These are phyloP conservation scores for Myodes glareolus DNA, from an alignment of 2,113 vertebrate genomes.

Conservation along the genomic window DNA sequence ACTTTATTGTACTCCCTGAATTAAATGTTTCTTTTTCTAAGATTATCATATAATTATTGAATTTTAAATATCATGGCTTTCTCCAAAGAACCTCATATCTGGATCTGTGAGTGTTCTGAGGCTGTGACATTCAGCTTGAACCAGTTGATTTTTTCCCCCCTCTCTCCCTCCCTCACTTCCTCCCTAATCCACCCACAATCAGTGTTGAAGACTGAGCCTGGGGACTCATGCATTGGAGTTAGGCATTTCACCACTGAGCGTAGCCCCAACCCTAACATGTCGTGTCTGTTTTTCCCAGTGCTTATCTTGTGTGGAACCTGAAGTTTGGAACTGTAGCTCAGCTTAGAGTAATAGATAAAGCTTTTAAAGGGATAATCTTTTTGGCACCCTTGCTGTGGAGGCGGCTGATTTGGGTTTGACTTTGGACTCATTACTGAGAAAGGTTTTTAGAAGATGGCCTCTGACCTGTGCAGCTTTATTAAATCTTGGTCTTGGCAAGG, in stretches of 20 bases:
- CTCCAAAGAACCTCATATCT: neutral
- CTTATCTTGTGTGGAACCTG: neutral
- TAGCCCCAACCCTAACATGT: neutral
- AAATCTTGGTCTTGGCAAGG: neutral
- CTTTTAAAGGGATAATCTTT: neutral
- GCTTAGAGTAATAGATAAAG: neutral
- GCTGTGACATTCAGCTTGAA: neutral
- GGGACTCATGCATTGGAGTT: neutral
- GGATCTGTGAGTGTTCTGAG: neutral
- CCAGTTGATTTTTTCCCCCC: neutral
- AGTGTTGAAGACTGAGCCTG: neutral
- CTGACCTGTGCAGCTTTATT: neutral
- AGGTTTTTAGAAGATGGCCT: neutral
- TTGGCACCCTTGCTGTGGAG: neutral
- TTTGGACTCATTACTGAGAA: conserved; percentile 44
- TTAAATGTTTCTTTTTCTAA: neutral
- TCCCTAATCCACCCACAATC: neutral
- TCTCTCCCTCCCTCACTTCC: fast-evolving
- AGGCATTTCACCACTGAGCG: neutral
- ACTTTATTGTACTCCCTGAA: neutral
- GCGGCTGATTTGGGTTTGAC: conserved; percentile 9
- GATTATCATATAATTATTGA: neutral
- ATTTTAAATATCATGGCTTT: conserved; percentile 38
- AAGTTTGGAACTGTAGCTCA: neutral
- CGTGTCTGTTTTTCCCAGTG: neutral